Percentiles rank a stretch among this genome's conserved stretches.
phyloP scores from a whole-genome alignment of 2,888 invertebrate genomes.

The Gasteruption jaculator region DNA sequence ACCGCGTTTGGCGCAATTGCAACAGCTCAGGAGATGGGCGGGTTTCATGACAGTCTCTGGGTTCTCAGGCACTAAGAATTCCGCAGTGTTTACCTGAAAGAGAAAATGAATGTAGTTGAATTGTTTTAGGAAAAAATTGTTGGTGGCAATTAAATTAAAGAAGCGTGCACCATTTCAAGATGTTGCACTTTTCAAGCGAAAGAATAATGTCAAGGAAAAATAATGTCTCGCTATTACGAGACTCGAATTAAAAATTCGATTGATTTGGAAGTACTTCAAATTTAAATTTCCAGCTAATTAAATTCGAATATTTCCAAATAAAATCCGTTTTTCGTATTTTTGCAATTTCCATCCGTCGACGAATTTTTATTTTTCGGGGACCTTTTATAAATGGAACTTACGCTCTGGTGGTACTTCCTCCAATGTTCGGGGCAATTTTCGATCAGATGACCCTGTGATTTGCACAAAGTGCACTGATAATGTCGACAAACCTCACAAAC shows the following conservation, averaged over 20 bases:
- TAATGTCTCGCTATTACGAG: too few relatives aligned
- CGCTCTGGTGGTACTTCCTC: constrained; percentile 72
- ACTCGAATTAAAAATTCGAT: too few relatives aligned
- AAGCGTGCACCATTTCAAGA: too few relatives aligned
- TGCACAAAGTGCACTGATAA: constrained; percentile 60
- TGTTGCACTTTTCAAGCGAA: too few relatives aligned
- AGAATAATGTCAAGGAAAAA: too few relatives aligned
- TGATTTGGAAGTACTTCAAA: too few relatives aligned
- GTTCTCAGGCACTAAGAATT: constrained; percentile 35
- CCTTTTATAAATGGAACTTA: constrained; percentile 40
- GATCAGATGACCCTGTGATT: constrained; percentile 60
- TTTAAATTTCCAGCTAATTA: too few relatives aligned
- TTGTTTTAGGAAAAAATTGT: too few relatives aligned
- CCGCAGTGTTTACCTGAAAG: constrained; percentile 38
- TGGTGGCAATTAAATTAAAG: too few relatives aligned
- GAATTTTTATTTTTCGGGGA: neutral
- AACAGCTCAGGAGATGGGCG: constrained; percentile 45
- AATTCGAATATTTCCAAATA: too few relatives aligned
- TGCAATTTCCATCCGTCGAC: neutral
- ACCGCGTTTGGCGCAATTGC: constrained; percentile 51
- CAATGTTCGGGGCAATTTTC: constrained; percentile 69
- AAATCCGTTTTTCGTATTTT: constrained; percentile 2
- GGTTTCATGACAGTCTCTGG: constrained; percentile 39
- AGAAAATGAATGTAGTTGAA: constrained; percentile 8
- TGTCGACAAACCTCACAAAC: constrained; percentile 57